These are phyloP conservation scores for Hydrochoerus hydrochaeris DNA, from an alignment of 2,113 vertebrate genomes.

Conservation along the genomic window DNA sequence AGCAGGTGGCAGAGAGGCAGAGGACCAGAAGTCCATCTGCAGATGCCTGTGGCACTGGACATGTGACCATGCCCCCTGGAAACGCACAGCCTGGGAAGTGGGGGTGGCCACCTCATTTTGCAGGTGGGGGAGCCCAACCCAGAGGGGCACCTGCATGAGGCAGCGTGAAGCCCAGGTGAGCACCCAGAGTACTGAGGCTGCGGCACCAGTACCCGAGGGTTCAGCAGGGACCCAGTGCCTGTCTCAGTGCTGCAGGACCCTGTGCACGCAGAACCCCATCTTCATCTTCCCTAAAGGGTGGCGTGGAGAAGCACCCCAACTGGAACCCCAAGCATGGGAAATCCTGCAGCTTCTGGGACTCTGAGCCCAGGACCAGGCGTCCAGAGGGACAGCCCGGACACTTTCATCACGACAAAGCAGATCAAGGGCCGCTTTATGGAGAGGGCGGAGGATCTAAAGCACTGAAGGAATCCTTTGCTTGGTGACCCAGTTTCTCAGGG, in stretches of 20 bases:
- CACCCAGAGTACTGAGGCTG: fast-evolving
- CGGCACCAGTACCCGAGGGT: fast-evolving
- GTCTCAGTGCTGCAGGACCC: background rate
- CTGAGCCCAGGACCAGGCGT: fast-evolving
- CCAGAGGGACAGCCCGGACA: background rate
- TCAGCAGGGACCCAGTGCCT: background rate
- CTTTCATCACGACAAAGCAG: fast-evolving
- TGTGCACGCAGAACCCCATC: background rate
- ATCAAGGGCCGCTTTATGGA: no score
- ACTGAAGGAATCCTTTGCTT: background rate
- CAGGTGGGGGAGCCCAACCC: background rate
- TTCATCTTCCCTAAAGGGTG: background rate
- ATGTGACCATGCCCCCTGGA: fast-evolving
- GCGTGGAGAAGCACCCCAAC: fast-evolving
- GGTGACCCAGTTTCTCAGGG: slow-evolving; percentile 40
- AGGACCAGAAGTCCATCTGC: no score
- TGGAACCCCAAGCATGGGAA: fast-evolving
- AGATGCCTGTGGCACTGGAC: background rate
- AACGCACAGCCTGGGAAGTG: background rate
- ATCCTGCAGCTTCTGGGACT: background rate
- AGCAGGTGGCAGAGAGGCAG: fast-evolving
- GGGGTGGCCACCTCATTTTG: background rate
- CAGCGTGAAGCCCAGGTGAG: background rate
- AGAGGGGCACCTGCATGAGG: background rate
- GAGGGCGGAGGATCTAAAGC: background rate